Evolutionary conservation across 35 echinoderm and acorn worm species (phyloP).

Genomic region (Apostichopus japonicus): DNA sequence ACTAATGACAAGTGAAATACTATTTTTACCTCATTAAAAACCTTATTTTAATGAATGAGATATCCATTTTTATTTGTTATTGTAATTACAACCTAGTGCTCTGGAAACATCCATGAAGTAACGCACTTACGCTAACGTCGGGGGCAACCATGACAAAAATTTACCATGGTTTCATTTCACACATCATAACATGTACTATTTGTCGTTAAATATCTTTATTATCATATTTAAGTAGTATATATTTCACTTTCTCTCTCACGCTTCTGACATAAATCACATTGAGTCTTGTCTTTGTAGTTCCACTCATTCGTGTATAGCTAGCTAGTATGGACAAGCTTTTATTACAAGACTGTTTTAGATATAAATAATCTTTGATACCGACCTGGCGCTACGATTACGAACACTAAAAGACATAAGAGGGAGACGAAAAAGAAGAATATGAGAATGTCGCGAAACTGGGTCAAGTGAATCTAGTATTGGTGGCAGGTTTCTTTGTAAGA

Average conservation of each 20-base stretch:
- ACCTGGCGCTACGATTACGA: not conserved
- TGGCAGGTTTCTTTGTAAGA: too few relatives aligned
- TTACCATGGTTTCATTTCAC: not conserved
- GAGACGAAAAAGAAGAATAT: too few relatives aligned
- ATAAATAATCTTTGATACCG: not conserved
- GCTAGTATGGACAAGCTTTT: not conserved
- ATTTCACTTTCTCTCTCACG: not conserved
- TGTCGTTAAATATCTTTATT: conserved; percentile 1
- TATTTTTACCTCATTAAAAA: too few relatives aligned
- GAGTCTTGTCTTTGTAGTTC: not conserved
- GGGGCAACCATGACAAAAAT: too few relatives aligned
- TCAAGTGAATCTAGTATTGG: not conserved
- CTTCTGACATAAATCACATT: not conserved
- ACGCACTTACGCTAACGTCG: too few relatives aligned
- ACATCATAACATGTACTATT: not conserved
- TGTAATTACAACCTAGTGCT: too few relatives aligned
- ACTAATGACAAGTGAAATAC: too few relatives aligned
- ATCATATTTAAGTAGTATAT: conserved; percentile 1
- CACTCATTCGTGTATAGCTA: not conserved
- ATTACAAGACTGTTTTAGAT: not conserved
- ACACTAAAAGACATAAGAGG: not conserved
- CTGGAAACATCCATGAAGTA: too few relatives aligned
- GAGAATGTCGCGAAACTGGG: not conserved
- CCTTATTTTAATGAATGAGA: too few relatives aligned
- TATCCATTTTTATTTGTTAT: too few relatives aligned